phyloP scores from a whole-genome alignment of 2,888 invertebrate species.

The Cosmia pyralina region DNA sequence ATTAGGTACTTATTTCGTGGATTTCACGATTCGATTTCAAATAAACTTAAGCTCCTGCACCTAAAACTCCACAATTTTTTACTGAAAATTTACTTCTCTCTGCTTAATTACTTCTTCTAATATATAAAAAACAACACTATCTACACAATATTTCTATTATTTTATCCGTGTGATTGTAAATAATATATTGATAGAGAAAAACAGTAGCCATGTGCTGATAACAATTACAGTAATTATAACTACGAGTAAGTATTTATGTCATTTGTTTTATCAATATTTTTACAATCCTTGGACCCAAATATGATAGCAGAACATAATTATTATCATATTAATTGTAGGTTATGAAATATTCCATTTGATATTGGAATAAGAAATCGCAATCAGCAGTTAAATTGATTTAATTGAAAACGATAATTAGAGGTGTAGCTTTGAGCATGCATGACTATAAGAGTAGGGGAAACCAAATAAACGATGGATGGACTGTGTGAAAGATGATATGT shows the following conservation, averaged over 20 bases:
- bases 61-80: background rate
- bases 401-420: background rate
- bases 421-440: too few species aligned
- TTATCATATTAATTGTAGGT: background rate
- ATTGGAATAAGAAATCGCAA: background rate
- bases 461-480: background rate
- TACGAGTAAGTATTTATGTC: slow-evolving; percentile 23
- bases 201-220: slow-evolving; percentile 19
- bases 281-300: slow-evolving; percentile 47
- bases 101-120: background rate
- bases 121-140: slow-evolving; percentile 1
- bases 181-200: slow-evolving; percentile 15
- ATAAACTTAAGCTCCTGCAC: background rate
- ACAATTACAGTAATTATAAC: slow-evolving; percentile 12
- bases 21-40: background rate
- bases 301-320: slow-evolving; percentile 37
- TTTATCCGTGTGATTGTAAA: slow-evolving; percentile 39
- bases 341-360: slow-evolving; percentile 42
- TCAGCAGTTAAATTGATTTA: background rate
- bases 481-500: background rate
- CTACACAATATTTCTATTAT: slow-evolving; percentile 16
- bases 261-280: slow-evolving; percentile 47
- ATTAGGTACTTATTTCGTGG: too few species aligned
- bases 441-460: background rate
- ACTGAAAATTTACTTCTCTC: background rate